Evolutionary conservation across 2,113 vertebrate species (phyloP).

Genomic region (Mesembrinibis cayennensis): DNA sequence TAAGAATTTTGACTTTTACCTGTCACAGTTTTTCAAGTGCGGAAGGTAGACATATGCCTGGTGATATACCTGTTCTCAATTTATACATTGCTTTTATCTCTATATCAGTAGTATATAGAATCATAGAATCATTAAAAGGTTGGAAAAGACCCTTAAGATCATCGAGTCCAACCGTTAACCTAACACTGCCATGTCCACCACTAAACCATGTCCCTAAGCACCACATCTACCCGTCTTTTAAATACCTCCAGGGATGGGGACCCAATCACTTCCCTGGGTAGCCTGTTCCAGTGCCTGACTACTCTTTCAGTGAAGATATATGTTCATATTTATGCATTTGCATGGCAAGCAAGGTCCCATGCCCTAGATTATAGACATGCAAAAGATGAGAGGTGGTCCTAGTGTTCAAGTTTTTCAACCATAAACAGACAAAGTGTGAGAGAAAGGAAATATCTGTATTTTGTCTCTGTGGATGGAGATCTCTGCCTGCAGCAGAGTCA

Average conservation of each 20-base stretch:
- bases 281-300: no score
- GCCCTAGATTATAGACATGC: neutral
- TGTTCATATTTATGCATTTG: neutral
- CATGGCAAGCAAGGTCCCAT: neutral
- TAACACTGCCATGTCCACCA: no score
- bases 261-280: no score
- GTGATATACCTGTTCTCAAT: neutral
- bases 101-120: neutral
- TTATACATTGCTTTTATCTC: neutral
- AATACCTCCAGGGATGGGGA: no score
- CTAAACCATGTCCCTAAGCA: no score
- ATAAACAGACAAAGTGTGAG: neutral
- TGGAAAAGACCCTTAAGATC: no score
- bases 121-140: no score
- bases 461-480: neutral
- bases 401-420: neutral
- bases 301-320: neutral
- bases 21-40: neutral
- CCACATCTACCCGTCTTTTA: no score
- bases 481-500: neutral
- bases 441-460: neutral
- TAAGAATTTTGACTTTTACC: neutral
- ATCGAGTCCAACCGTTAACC: no score
- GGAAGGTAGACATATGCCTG: neutral
- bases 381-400: neutral